Evolutionary conservation across 53 echinoderm and acorn worm genomes (phyloP).

Genomic region (Apostichopus leukothele): DNA sequence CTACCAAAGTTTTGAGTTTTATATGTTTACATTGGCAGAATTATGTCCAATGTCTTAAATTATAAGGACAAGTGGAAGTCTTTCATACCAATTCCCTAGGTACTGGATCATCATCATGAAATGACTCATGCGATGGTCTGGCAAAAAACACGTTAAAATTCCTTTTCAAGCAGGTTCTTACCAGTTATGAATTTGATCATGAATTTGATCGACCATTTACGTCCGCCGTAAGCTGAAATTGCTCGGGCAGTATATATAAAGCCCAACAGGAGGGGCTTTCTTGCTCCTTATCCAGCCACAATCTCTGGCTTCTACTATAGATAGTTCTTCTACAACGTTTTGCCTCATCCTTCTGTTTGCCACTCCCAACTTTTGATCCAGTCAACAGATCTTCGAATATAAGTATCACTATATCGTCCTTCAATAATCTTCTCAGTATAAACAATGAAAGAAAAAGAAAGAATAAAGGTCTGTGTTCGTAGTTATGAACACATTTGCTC

Average conservation of each 20-base stretch:
- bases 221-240: background rate
- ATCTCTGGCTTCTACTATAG: background rate
- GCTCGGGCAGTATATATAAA: background rate
- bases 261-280: background rate
- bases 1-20: background rate
- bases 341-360: too few species aligned
- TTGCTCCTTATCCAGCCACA: background rate
- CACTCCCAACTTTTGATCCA: background rate
- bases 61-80: background rate
- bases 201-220: conserved; percentile 3
- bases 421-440: background rate
- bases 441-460: background rate
- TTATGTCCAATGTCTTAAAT: conserved; percentile 1
- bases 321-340: too few species aligned
- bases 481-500: conserved; percentile 1
- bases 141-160: background rate
- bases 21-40: background rate
- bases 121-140: background rate
- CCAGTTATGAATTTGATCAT: background rate
- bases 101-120: background rate
- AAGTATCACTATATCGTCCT: background rate
- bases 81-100: background rate
- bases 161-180: background rate
- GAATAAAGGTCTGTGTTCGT: background rate
- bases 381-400: background rate